Evolutionary conservation across 2,888 invertebrate species (phyloP), one percentile per base, ranked within the genome.

Genomic region (Caenorhabditis afra): DNA sequence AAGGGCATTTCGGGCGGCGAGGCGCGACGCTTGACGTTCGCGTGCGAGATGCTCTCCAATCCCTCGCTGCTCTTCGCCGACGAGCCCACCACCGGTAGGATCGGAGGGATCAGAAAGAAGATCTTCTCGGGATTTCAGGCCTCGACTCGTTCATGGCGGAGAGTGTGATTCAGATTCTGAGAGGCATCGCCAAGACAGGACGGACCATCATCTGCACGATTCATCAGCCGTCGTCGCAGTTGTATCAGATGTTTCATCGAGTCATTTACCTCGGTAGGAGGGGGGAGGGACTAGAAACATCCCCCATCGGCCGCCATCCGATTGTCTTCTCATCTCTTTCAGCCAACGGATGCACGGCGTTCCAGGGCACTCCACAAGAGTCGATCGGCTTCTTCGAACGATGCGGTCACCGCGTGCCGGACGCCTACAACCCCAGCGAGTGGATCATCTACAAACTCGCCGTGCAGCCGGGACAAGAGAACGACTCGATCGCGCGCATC

Each of bases 81-180:
- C 89, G 98, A 98, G 89, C 97, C 97, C 0, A 97, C 97, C 0
- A 66, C 71, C 22, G 67, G 44, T 44, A 44, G 44, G 29, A 29
- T 29, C 29, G 29, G 29, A 29, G 7, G 29, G 29, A 3, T 5
- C 29, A 7, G 29, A 29, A 29, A 7, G 29, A 29, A n/a, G n/a
- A n/a, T n/a, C n/a, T n/a, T n/a, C n/a, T 29, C 29, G 4, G 29
- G 29, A 5, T 44, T 44, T 3, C 44, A 22, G 87, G 97, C 1
- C 92, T 98, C 68, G 98, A 98, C 91, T 96, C 97, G 0, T 97
- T 95, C 89, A 97, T 97, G 95, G 97, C 98, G 0, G 94, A 95
- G 61, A 81, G 81, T 49, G 95, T 97, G 1, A 94, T 96, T 18
- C 94, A 94, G 91, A 94, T 94, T 0, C 83, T 92, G 70, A 86